Conservation (phyloP, 2,797 vertebrate species). For the Coregonus ussuriensis region DNA sequence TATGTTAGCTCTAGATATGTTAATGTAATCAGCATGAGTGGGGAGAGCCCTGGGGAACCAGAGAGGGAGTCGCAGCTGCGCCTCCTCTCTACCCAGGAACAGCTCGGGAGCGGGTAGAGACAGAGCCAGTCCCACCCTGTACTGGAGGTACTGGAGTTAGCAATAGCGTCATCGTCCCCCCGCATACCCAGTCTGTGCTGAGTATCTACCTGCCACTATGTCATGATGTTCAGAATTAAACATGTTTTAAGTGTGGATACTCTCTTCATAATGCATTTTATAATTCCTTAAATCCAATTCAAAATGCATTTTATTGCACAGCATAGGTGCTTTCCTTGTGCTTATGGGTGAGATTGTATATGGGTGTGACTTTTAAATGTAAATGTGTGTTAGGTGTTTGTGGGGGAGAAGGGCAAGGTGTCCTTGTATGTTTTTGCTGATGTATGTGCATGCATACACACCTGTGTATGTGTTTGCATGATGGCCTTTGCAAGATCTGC, state of each 20-base stretch:
- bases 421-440: not conserved
- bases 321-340: not conserved
- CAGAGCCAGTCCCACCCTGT: not conserved
- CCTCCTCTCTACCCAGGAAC: not conserved
- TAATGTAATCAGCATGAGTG: constrained; percentile 34
- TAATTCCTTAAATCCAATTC: too few species aligned
- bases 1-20: constrained; percentile 17
- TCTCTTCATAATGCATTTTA: not conserved
- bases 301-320: not conserved
- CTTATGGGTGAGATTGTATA: too few species aligned
- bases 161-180: too few species aligned
- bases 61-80: not conserved
- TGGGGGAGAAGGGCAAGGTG: not conserved
- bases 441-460: too few species aligned
- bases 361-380: not conserved
- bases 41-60: constrained; percentile 10
- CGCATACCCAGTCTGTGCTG: not conserved
- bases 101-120: not conserved
- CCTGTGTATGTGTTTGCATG: too few species aligned
- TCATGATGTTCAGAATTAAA: too few species aligned
- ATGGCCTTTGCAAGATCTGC: not conserved
- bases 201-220: not conserved
- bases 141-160: not conserved
- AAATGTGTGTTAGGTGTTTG: not conserved
- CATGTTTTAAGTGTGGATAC: too few species aligned